Evolutionary conservation across 2,888 invertebrate genomes (phyloP).

Genomic region (Amiota mariae): DNA sequence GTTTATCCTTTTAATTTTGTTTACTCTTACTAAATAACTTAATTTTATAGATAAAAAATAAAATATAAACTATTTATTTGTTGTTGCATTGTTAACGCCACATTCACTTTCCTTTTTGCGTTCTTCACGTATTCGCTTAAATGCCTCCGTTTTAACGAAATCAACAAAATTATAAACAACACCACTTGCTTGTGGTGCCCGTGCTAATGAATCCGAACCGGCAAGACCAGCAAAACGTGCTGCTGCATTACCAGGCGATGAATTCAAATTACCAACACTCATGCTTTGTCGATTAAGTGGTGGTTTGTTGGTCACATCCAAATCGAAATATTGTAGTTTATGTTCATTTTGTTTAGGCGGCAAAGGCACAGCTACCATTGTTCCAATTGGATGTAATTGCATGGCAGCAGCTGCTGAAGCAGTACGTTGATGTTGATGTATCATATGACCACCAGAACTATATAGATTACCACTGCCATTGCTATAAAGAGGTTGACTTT

Average conservation of each 20-base stretch:
- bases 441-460: slow-evolving; percentile 50
- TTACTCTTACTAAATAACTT: not conserved
- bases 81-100: slow-evolving; percentile 64
- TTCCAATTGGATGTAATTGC: slow-evolving; percentile 36
- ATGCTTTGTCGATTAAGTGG: slow-evolving; percentile 66
- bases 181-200: slow-evolving; percentile 73
- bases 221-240: slow-evolving; percentile 36
- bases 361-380: slow-evolving; percentile 42
- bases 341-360: slow-evolving; percentile 62
- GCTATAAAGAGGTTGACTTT: slow-evolving; percentile 47
- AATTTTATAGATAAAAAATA: not conserved
- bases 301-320: slow-evolving; percentile 79
- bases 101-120: slow-evolving; percentile 71
- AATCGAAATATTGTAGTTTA: slow-evolving; percentile 87
- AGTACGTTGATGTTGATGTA: slow-evolving; percentile 64
- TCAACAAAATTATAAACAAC: slow-evolving; percentile 94
- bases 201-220: slow-evolving; percentile 70
- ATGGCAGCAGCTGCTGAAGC: slow-evolving; percentile 63
- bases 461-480: slow-evolving; percentile 44
- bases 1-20: not conserved
- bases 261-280: slow-evolving; percentile 64
- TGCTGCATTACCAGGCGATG: slow-evolving; percentile 54
- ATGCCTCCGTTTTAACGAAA: slow-evolving; percentile 94
- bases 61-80: not conserved
- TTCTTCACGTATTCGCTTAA: slow-evolving; percentile 88